Conservation (phyloP, 2,888 invertebrate species). For the Lottia gigantea region DNA sequence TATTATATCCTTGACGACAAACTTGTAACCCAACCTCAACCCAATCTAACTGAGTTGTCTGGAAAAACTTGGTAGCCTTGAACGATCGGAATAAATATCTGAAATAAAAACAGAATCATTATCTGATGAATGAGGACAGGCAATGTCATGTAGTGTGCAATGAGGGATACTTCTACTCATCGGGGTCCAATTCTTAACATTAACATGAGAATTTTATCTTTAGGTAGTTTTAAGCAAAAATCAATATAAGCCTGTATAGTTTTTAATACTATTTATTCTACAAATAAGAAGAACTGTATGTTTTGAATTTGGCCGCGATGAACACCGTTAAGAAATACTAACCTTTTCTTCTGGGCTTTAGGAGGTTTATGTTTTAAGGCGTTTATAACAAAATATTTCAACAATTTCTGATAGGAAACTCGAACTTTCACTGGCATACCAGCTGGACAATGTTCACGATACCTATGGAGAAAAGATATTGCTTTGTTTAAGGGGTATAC, state of each 20-base stretch:
- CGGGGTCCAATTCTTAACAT: no score
- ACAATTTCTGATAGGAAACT: slow-evolving; percentile 97
- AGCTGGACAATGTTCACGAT: slow-evolving; percentile 71
- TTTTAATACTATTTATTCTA: no score
- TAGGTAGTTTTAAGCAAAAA: no score
- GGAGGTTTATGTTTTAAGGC: slow-evolving; percentile 97
- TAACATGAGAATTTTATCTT: no score
- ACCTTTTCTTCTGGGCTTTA: slow-evolving; percentile 97
- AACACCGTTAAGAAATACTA: slow-evolving; percentile 16
- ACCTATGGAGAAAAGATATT: slow-evolving; percentile 49
- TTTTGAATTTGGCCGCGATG: no score
- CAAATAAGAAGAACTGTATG: no score
- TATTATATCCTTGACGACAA: slow-evolving; percentile 99
- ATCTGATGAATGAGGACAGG: no score
- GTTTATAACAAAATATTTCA: slow-evolving; percentile 98
- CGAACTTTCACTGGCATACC: slow-evolving; percentile 94
- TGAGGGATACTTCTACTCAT: no score
- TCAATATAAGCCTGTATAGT: no score
- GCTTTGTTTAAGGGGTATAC: no score
- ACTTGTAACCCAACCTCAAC: slow-evolving; percentile 98
- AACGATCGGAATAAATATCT: slow-evolving; percentile 97
- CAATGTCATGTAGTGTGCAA: no score
- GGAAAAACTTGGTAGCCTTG: slow-evolving; percentile 99
- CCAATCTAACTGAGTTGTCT: slow-evolving; percentile 99
- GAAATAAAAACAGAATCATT: slow-evolving; percentile 27